These are phyloP conservation scores for Calosoma granatense DNA, from an alignment of 1,140 invertebrate species.

Conservation along the genomic window DNA sequence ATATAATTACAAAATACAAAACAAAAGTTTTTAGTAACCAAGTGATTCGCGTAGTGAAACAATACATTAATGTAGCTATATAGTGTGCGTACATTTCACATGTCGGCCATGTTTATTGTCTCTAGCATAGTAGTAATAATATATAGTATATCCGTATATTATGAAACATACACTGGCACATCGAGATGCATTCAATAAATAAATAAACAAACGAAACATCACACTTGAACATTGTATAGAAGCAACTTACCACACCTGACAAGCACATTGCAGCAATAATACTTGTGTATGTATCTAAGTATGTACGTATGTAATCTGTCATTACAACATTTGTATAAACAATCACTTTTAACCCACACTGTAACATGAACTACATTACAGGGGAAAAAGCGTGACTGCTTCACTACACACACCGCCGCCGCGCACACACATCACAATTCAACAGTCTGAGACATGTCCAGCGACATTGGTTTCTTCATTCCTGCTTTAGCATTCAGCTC, in stretches of 20 bases:
- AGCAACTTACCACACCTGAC: background rate
- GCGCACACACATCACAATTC: conserved; percentile 39
- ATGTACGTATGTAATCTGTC: background rate
- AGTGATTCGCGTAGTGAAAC: too few species aligned
- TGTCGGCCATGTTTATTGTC: too few species aligned
- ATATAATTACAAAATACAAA: too few species aligned
- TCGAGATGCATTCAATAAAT: background rate
- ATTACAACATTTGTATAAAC: background rate
- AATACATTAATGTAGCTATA: too few species aligned
- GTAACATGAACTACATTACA: conserved; percentile 21
- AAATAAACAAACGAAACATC: background rate
- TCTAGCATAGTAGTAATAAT: too few species aligned
- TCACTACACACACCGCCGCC: too few species aligned
- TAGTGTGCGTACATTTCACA: too few species aligned
- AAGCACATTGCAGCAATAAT: background rate
- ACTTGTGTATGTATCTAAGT: background rate
- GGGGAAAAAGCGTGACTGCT: conserved; percentile 20
- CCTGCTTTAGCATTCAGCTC: conserved; percentile 43
- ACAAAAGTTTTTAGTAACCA: too few species aligned
- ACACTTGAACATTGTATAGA: background rate
- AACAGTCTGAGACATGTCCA: conserved; percentile 39
- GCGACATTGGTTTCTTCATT: conserved; percentile 33
- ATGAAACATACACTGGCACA: too few species aligned
- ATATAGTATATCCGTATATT: too few species aligned
- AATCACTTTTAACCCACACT: conserved; percentile 22